These are phyloP conservation scores for Lophura nycthemera DNA, from an alignment of 2,113 vertebrate genomes.

Conservation along the genomic window DNA sequence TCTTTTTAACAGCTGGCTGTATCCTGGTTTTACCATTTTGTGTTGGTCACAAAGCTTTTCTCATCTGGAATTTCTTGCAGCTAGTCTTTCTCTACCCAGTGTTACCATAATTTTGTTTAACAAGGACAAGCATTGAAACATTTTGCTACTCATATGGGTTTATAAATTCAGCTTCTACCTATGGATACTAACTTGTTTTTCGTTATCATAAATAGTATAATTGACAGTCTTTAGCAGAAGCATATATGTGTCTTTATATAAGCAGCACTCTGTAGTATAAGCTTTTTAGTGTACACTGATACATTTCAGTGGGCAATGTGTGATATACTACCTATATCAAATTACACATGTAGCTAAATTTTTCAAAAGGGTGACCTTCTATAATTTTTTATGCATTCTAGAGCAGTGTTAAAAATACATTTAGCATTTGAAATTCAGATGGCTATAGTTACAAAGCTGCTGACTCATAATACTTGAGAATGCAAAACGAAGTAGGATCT, in stretches of 20 bases:
- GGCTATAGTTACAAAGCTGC: slow-evolving; percentile 85
- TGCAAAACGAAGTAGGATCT: slow-evolving; percentile 55
- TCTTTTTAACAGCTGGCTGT: not conserved
- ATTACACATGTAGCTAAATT: slow-evolving; percentile 72
- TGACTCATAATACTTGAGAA: slow-evolving; percentile 88
- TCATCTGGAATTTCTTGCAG: not conserved
- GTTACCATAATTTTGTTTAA: not conserved
- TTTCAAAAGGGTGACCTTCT: slow-evolving; percentile 73
- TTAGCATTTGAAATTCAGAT: slow-evolving; percentile 95
- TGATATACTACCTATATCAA: slow-evolving; percentile 59
- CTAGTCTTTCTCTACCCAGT: not conserved
- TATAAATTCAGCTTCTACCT: slow-evolving; percentile 26
- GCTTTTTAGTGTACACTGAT: not conserved
- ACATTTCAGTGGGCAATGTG: not conserved
- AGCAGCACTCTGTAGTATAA: not conserved
- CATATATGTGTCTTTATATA: not conserved
- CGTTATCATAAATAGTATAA: not conserved
- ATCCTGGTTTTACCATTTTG: not conserved
- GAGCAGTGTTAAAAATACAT: slow-evolving; percentile 84
- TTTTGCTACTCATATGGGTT: not conserved
- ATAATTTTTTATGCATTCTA: slow-evolving; percentile 84
- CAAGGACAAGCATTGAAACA: not conserved
- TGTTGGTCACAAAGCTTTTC: not conserved
- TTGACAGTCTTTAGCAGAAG: slow-evolving; percentile 19
- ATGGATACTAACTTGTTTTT: not conserved